Evolutionary conservation across 2,113 vertebrate species (phyloP).

Genomic region (Poicephalus meyeri): DNA sequence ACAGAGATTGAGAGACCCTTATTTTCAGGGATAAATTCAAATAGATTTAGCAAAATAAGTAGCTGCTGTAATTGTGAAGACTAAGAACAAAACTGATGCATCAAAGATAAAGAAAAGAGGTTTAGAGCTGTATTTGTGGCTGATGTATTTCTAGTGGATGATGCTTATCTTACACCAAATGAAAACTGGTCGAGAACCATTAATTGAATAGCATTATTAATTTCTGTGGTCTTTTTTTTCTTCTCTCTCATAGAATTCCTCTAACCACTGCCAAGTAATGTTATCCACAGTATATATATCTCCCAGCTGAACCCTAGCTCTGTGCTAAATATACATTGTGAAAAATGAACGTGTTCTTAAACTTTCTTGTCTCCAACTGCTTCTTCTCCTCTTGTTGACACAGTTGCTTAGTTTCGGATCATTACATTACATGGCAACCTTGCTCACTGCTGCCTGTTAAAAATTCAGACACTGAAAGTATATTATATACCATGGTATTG

Average conservation of each 20-base stretch:
- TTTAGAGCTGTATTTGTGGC: not conserved
- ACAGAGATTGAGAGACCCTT: not conserved
- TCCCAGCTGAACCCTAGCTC: not conserved
- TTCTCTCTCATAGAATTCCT: not conserved
- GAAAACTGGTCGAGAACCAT: not conserved
- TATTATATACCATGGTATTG: not conserved
- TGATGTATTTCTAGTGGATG: not conserved
- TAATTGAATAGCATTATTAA: not conserved
- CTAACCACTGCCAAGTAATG: not conserved
- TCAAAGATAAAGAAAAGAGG: not conserved
- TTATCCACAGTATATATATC: not conserved
- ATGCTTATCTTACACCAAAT: not conserved
- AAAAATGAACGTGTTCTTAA: not conserved
- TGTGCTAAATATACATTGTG: not conserved
- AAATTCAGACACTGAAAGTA: not conserved
- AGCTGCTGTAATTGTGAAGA: not conserved
- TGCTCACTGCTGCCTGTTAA: not conserved
- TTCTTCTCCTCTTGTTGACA: not conserved
- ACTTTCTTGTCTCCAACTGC: not conserved
- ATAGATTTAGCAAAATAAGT: slow-evolving; percentile 10
- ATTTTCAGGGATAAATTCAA: slow-evolving; percentile 15
- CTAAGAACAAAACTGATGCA: not conserved
- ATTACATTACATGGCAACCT: not conserved
- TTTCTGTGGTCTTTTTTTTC: not conserved
- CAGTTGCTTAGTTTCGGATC: not conserved